Evolutionary conservation across 2,113 vertebrate species (phyloP).

Genomic region (Ameiurus melas): DNA sequence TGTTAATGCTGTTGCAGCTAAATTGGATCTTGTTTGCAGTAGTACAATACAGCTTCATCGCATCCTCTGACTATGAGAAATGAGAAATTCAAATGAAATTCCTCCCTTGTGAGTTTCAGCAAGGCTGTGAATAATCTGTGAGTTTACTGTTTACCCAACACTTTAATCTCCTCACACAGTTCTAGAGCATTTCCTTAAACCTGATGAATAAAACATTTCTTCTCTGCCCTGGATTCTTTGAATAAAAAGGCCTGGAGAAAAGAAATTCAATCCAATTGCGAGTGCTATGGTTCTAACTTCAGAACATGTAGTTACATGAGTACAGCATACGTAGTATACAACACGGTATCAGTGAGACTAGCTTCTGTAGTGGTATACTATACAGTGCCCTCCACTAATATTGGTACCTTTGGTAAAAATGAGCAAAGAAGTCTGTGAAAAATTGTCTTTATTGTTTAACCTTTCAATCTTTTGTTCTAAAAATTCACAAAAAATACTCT

Average conservation of each 20-base stretch:
- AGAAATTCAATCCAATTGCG: not conserved
- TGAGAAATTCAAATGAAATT: constrained; percentile 32
- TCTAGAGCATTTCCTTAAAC: constrained; percentile 16
- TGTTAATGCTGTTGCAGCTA: not conserved
- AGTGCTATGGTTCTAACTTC: not conserved
- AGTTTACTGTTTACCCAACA: constrained; percentile 25
- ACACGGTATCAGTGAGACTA: not conserved
- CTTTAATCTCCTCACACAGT: constrained; percentile 22
- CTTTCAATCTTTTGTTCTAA: no score
- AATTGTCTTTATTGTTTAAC: no score
- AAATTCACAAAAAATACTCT: no score
- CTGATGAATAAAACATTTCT: constrained; percentile 16
- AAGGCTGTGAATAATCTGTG: not conserved
- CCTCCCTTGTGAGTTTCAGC: not conserved
- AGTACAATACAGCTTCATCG: not conserved
- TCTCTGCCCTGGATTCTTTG: not conserved
- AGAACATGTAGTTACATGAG: not conserved
- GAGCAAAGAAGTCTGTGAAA: no score
- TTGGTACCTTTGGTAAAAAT: no score
- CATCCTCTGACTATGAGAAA: constrained; percentile 7
- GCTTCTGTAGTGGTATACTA: not conserved
- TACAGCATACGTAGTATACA: not conserved
- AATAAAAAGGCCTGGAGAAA: not conserved
- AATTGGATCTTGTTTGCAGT: not conserved
- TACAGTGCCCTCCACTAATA: no score